Base-by-base conservation (phyloP, 1,140 invertebrate species). In the Bombus vancouverensis region DNA sequence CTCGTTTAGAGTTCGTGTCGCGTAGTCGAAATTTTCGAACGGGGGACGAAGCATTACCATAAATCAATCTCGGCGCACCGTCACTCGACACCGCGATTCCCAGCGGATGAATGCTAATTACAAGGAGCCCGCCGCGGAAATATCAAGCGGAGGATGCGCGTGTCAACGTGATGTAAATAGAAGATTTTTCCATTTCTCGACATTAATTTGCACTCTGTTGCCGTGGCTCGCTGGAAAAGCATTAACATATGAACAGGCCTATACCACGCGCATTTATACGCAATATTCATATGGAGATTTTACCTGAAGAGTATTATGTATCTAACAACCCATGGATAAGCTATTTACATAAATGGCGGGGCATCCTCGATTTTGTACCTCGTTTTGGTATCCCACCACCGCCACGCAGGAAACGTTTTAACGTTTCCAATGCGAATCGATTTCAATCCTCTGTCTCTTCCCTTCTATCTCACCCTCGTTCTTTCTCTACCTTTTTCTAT, bases 261-360 rank as follows among this genome's bases (percentile, higher is more conserved):
- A 76, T 84, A 85, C 86, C 79, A 89, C 57, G 70, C 76, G 74
- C 86, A 92, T 92, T 92, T 92, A 90, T 79, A 88, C 86, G 76
- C 87, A 92, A 92, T 92, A 92, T 92, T 92, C 91, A 92, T 92
- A 92, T 92, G 91, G 89, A 92, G 84, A 92, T 92, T 92, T 89
- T 84, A 75, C 86, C 84, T 85, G 85, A 91, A 91, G 91, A 91
- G 91, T 91, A 92, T 92, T 92, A 91, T 90, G 89, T 91, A 90
- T 91, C 91, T 91, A 92, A 92, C 91, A 92, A 92, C 71, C 90
- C 91, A 86, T 91, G 89, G 90, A 89, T 89, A 91, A 90, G 80
- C 87, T 83, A 92, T 92, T 91, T 91, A 89, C 91, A 92, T 92
- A 92, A 91, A 91, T 91, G 91, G 44, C 76, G 89, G 5, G 5